These are phyloP conservation scores for Bolinopsis microptera DNA, from an alignment of 37 sponge, comb jelly and placozoan species.

Conservation along the genomic window DNA sequence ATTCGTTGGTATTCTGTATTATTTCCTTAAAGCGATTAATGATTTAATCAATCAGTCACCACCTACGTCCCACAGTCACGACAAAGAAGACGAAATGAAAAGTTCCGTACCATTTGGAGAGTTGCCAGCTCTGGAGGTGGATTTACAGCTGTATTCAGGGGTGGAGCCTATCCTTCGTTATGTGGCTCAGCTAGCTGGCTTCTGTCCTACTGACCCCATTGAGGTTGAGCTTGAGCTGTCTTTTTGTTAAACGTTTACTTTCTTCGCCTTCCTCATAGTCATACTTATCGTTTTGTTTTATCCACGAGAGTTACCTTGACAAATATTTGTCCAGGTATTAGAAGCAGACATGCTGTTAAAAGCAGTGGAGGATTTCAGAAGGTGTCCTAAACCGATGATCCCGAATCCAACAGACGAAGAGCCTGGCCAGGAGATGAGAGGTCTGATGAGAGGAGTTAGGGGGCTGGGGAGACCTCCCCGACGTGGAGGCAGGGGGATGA, in stretches of 20 bases:
- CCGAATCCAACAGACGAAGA: background rate
- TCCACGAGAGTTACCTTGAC: too few relatives aligned
- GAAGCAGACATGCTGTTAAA: background rate
- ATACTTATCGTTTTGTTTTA: too few relatives aligned
- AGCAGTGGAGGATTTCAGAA: background rate
- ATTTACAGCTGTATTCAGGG: background rate
- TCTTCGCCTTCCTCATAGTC: too few relatives aligned
- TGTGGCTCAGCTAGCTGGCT: background rate
- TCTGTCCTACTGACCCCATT: background rate
- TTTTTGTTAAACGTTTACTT: too few relatives aligned
- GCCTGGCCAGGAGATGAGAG: background rate
- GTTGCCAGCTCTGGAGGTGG: background rate
- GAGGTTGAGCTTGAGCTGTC: too few relatives aligned
- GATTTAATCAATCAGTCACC: too few relatives aligned
- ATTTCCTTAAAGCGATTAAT: too few relatives aligned
- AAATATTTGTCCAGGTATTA: too few relatives aligned
- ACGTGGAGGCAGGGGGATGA: background rate
- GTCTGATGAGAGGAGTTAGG: background rate
- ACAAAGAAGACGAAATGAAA: background rate
- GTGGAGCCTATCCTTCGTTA: background rate
- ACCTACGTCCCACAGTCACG: background rate
- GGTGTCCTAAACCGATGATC: background rate
- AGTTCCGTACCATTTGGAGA: slow-evolving; percentile 16
- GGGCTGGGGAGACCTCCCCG: background rate
- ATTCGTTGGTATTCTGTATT: too few relatives aligned